Percentiles rank a stretch among this genome's conserved stretches.
phyloP scores from a whole-genome alignment of 1,140 invertebrate genomes.

The Formica selysi region DNA sequence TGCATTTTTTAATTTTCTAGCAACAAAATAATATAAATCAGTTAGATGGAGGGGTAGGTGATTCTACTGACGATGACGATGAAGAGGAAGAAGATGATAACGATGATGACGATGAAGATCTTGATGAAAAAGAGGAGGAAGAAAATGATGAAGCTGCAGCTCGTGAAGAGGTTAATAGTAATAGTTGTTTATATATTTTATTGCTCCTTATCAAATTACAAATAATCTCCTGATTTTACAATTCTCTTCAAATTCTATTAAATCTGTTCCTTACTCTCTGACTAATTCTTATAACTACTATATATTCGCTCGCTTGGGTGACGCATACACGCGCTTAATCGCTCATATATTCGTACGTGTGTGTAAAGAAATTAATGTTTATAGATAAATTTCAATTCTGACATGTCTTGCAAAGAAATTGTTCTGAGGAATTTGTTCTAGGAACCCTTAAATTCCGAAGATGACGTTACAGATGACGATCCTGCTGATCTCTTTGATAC shows the following conservation, averaged over 20 bases:
- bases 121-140: slow-evolving; percentile 92
- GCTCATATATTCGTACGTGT: too few species aligned
- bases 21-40: slow-evolving; percentile 85
- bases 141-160: slow-evolving; percentile 88
- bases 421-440: slow-evolving; percentile 78
- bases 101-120: slow-evolving; percentile 90
- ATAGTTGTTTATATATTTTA: too few species aligned
- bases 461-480: slow-evolving; percentile 99
- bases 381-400: not conserved
- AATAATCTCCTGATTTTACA: too few species aligned
- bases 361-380: slow-evolving; percentile 86
- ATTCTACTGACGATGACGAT: slow-evolving; percentile 92
- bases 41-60: slow-evolving; percentile 91
- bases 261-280: too few species aligned
- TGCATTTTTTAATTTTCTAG: slow-evolving; percentile 54
- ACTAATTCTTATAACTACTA: too few species aligned
- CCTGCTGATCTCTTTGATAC: slow-evolving; percentile 98
- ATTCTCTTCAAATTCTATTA: too few species aligned
- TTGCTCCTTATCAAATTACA: too few species aligned
- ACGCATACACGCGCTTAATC: too few species aligned
- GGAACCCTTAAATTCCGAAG: slow-evolving; percentile 98
- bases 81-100: slow-evolving; percentile 93
- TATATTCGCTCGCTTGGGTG: too few species aligned
- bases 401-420: slow-evolving; percentile 19
- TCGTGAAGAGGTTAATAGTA: slow-evolving; percentile 86